phyloP scores from a whole-genome alignment of 2,797 vertebrate species.

The Phrynocephalus guinanensis region DNA sequence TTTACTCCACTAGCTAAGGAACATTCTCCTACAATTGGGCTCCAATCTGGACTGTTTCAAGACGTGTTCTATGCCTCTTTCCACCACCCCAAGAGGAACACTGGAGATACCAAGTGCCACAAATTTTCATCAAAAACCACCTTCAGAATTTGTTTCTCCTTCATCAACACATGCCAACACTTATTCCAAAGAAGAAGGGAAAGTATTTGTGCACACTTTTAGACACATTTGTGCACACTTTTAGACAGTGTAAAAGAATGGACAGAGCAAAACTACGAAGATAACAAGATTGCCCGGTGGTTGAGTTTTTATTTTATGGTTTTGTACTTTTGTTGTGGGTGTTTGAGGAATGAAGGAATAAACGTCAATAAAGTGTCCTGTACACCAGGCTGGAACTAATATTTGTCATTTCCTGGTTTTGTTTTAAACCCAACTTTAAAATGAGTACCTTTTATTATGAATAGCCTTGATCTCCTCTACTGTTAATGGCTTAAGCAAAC shows the following conservation, averaged over 20 bases:
- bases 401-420: neutral
- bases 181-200: neutral
- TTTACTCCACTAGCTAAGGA: neutral
- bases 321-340: neutral
- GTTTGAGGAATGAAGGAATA: neutral
- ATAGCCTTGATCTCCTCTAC: neutral
- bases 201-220: neutral
- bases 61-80: neutral
- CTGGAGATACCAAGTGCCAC: neutral
- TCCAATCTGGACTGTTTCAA: neutral
- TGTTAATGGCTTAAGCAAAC: neutral
- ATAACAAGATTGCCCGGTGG: neutral
- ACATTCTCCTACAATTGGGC: neutral
- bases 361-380: neutral
- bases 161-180: no score
- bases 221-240: neutral
- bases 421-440: neutral
- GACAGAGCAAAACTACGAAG: neutral
- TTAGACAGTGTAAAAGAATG: neutral
- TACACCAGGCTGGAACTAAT: neutral
- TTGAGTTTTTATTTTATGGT: neutral
- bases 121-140: neutral
- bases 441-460: neutral
- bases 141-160: neutral
- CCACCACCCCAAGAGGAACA: neutral